Base-by-base conservation (phyloP, 1,140 invertebrate species). In the Varroa destructor region DNA sequence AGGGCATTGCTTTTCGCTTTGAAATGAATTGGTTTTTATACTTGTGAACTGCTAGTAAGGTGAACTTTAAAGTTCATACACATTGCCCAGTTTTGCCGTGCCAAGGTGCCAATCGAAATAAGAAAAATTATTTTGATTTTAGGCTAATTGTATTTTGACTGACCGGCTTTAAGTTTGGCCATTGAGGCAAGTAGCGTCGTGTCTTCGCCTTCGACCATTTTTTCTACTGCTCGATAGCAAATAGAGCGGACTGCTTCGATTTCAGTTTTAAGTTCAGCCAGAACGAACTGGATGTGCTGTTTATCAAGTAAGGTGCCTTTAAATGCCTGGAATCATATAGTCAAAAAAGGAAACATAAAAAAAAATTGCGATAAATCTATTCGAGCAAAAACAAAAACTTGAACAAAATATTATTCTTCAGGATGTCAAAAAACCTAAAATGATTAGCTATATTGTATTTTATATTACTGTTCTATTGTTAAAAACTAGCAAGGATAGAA, bases 121-220 rank as follows among this genome's bases (percentile, higher is more conserved):
- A 25, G 25, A 25, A 25, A 25, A 25, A 25, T 25, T 25, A 25
- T 25, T 25, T 25, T 25, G 25, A 25, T 25, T 25, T 25, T 25
- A 25, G 25, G 25, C 25, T 25, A 25, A 25, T 25, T 25, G 25
- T 25, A 25, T 25, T 25, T 25, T 25, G 25, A 36, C 61, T 12
- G 5, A 67, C 84, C 85, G 40, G 76, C 77, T 77, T 86, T 86
- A 54, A 86, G 75, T 75, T 85, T 84, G 43, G 79, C 79, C 83
- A 86, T 86, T 2, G 84, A 84, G 0, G 85, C 85, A 37, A 84
- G 74, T 73, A 80, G 78, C 3, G 84, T 84, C 1, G 84, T 83
- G 77, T 85, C 81, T 73, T 85, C 77, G 4, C 84, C 84, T 54
- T 78, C 74, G 0, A 81, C 75, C 46, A 76, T 71, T 70, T 58